Evolutionary conservation across 2,113 vertebrate genomes (phyloP), one percentile per base, ranked within the genome.

Genomic region (Oryzias celebensis): DNA sequence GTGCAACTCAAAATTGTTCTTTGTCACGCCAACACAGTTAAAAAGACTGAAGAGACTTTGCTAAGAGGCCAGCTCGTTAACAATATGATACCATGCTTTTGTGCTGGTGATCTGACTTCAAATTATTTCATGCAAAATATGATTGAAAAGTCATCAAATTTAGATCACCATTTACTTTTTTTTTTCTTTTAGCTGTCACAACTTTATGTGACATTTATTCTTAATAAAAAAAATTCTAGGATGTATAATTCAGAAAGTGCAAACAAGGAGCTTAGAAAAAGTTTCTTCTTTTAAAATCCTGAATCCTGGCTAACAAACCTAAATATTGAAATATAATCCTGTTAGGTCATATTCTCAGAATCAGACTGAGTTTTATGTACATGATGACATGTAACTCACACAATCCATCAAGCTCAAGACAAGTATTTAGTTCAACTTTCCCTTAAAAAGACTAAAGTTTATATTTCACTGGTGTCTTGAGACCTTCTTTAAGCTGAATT

Each of bases 31-130:
- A 58, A 10, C 60, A 31, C 53, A 45, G 41, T 42, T 24, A 76
- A 64, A 24, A 70, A 54, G 22, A 65, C 51, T 31, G n/a, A 55
- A 48, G 47, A 56, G 52, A 26, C 18, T 66, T 68, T 65, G 78
- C 74, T 80, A 88, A 78, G 90, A 92, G 90, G 84, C 91, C 90
- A 85, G 90, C 91, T 91, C 91, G 72, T 90, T 89, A 85, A 87
- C 83, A 86, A 73, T 20, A 67, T 53, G 55, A 23, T 14, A 54
- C 54, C 45, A 58, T 69, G 44, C 51, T 62, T 65, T 18, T 64
- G 20, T 68, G 63, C 47, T 55, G 44, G 64, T 72, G 31, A 3
- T 51, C 55, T 14, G 59, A 47, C 1, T 46, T 44, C 18, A 14
- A 51, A 41, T 41, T 47, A 7, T 65, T 66, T 68, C 12, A 67